phyloP scores from a whole-genome alignment of 2,888 invertebrate species.

The Drosophila paramelanica region DNA sequence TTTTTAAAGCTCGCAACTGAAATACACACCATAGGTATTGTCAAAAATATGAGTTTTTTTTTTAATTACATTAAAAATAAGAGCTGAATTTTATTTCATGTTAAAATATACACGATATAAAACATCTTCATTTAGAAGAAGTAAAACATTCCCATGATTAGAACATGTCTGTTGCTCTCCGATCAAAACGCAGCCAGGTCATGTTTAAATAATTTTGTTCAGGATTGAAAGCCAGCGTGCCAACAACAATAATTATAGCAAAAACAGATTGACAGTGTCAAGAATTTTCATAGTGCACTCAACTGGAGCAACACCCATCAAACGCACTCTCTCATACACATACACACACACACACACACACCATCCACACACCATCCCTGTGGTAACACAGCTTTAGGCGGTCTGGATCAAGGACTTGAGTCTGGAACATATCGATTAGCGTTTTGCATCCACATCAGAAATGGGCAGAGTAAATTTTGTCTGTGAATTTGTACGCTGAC shows the following conservation, averaged over 20 bases:
- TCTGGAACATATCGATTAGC: slow-evolving; percentile 82
- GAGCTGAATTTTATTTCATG: too few species aligned
- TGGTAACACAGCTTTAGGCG: neutral
- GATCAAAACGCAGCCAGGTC: slow-evolving; percentile 28
- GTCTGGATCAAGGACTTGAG: slow-evolving; percentile 35
- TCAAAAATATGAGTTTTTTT: too few species aligned
- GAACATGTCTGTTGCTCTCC: slow-evolving; percentile 28
- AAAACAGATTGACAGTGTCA: slow-evolving; percentile 71
- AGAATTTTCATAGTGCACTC: slow-evolving; percentile 48
- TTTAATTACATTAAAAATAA: too few species aligned
- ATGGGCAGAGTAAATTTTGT: slow-evolving; percentile 43
- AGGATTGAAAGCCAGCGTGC: slow-evolving; percentile 40
- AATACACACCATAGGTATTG: too few species aligned
- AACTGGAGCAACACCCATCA: slow-evolving; percentile 57
- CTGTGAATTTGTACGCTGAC: slow-evolving; percentile 50
- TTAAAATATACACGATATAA: too few species aligned
- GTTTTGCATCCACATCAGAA: slow-evolving; percentile 63
- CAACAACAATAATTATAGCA: slow-evolving; percentile 9
- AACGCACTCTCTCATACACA: slow-evolving; percentile 21
- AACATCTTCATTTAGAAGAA: neutral
- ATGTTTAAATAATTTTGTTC: slow-evolving; percentile 38
- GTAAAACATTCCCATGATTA: slow-evolving; percentile 19
- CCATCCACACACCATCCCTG: slow-evolving; percentile 9
- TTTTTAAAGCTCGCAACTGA: too few species aligned
- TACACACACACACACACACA: neutral